These are phyloP conservation scores for Cygnus atratus DNA, from an alignment of 2,113 vertebrate genomes.

Conservation along the genomic window DNA sequence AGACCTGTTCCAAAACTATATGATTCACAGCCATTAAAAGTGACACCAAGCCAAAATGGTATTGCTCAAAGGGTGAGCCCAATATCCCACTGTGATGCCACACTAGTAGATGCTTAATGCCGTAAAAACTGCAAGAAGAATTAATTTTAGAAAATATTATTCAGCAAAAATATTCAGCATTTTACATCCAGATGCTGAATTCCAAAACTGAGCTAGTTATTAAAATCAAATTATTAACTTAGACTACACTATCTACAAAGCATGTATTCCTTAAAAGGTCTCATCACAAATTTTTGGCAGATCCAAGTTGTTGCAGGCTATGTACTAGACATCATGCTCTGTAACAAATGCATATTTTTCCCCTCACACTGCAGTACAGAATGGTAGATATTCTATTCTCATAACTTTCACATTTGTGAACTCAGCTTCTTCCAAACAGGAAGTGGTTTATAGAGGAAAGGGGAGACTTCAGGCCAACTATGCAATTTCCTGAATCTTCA, in stretches of 20 bases:
- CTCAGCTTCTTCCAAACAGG: conserved; percentile 42
- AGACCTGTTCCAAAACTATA: not conserved
- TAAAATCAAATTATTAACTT: not conserved
- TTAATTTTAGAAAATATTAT: not conserved
- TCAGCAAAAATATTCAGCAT: not conserved
- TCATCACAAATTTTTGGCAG: not conserved
- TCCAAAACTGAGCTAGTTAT: not conserved
- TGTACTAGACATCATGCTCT: not conserved
- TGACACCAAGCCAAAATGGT: not conserved
- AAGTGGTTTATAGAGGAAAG: conserved; percentile 32
- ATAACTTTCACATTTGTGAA: conserved; percentile 32
- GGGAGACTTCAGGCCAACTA: conserved; percentile 6
- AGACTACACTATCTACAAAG: not conserved
- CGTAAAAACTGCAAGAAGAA: not conserved
- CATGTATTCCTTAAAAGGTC: not conserved
- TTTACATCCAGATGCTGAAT: conserved; percentile 2
- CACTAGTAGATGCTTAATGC: not conserved
- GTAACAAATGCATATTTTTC: not conserved
- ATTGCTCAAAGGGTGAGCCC: not conserved
- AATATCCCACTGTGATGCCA: not conserved
- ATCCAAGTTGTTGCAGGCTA: not conserved
- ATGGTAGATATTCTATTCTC: not conserved
- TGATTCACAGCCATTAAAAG: not conserved
- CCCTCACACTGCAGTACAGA: not conserved
- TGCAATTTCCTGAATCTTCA: conserved; percentile 34